phyloP scores from a whole-genome alignment of 2,888 invertebrate species.

The Hirtodrosophila confusa region DNA sequence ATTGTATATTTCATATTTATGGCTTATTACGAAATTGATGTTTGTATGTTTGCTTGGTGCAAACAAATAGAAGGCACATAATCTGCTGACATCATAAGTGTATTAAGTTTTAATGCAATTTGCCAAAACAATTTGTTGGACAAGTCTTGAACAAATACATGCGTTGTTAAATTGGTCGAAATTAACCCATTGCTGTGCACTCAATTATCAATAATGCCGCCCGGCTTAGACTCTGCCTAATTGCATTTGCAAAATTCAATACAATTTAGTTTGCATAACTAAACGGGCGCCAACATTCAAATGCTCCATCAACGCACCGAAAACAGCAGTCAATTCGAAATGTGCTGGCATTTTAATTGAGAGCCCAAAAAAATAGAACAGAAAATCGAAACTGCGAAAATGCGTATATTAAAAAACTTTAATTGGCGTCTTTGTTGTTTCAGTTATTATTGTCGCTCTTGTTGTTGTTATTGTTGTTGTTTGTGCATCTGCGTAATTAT shows the following conservation, averaged over 20 bases:
- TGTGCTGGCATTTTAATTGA: constrained; percentile 55
- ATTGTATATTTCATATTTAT: constrained; percentile 12
- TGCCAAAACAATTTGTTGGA: constrained; percentile 7
- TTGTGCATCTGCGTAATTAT: constrained; percentile 43
- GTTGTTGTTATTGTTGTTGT: constrained; percentile 28
- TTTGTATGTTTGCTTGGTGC: too few species aligned
- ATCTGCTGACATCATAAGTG: constrained; percentile 3
- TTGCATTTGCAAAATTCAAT: constrained; percentile 32
- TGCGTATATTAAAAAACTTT: constrained; percentile 50
- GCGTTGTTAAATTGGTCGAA: constrained; percentile 11
- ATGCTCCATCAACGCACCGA: background rate
- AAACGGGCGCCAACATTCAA: constrained; percentile 21
- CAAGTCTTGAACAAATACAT: constrained; percentile 7
- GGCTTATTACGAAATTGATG: background rate
- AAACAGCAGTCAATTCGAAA: constrained; percentile 26
- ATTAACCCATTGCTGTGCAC: constrained; percentile 26
- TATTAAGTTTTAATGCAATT: background rate
- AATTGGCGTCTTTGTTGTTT: constrained; percentile 48
- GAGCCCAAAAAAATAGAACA: constrained; percentile 14
- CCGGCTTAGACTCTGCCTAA: constrained; percentile 18
- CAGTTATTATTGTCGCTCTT: constrained; percentile 9
- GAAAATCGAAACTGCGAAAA: constrained; percentile 33
- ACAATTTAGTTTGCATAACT: constrained; percentile 45
- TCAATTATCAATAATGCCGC: constrained; percentile 42
- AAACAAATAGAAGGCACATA: too few species aligned